Evolutionary conservation across 1,140 invertebrate genomes (phyloP).

Genomic region (Planococcus citri): DNA sequence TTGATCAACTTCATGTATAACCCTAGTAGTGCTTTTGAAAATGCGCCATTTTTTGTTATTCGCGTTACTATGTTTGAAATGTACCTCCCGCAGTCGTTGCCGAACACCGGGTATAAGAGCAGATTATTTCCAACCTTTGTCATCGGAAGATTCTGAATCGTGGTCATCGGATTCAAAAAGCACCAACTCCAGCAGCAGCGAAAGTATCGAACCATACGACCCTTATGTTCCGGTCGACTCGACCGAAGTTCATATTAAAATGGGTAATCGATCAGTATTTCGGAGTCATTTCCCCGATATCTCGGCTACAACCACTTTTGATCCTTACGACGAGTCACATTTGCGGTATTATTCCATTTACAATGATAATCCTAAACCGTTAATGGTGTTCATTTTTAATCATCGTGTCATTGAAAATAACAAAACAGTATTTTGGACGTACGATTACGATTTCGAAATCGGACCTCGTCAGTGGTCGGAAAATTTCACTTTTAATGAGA

Average conservation of each 20-base stretch:
- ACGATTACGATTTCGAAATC: not conserved
- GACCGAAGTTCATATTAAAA: not conserved
- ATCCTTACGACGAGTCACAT: not conserved
- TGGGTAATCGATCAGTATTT: not conserved
- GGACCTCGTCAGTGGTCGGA: not conserved
- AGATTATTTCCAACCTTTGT: no score
- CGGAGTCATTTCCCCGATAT: not conserved
- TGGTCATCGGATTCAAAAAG: no score
- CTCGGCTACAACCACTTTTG: not conserved
- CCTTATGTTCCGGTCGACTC: not conserved
- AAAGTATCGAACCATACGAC: not conserved
- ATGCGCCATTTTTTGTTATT: no score
- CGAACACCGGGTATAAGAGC: no score
- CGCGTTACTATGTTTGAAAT: no score
- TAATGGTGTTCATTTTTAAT: not conserved
- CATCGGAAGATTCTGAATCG: no score
- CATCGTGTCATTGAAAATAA: not conserved
- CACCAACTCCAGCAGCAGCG: no score
- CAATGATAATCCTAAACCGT: not conserved
- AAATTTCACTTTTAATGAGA: not conserved
- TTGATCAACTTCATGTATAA: no score
- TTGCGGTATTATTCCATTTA: not conserved
- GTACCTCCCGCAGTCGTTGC: no score
- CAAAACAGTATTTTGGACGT: not conserved
- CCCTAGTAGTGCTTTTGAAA: no score